A percentile compares a stretch with the other conserved stretches of the same genome.
These are phyloP conservation scores for Eupithecia exiguata DNA, from an alignment of 2,888 invertebrate species.

Conservation along the genomic window DNA sequence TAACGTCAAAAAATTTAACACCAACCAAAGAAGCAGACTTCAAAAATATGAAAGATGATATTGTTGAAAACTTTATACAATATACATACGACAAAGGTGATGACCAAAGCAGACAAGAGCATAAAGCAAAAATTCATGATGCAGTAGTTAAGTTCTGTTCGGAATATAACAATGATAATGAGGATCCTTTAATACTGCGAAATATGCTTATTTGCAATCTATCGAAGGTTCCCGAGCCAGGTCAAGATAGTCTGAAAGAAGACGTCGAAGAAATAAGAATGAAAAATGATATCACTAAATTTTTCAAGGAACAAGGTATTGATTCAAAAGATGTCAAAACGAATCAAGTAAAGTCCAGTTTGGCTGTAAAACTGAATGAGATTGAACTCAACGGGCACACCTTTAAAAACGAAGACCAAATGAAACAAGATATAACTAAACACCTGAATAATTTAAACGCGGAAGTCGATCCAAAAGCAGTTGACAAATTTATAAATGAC, in stretches of 20 bases:
- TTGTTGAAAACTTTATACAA: slow-evolving; percentile 62
- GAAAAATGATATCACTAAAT: slow-evolving; percentile 56
- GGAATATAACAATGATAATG: slow-evolving; percentile 33
- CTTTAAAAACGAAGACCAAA: slow-evolving; percentile 51
- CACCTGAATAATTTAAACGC: slow-evolving; percentile 53
- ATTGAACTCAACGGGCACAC: slow-evolving; percentile 57
- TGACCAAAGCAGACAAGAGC: slow-evolving; percentile 51
- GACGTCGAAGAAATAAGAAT: slow-evolving; percentile 64
- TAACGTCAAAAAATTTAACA: slow-evolving; percentile 45
- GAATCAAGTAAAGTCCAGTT: slow-evolving; percentile 49
- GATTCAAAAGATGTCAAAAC: slow-evolving; percentile 37
- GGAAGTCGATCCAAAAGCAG: slow-evolving; percentile 43
- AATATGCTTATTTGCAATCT: slow-evolving; percentile 67
- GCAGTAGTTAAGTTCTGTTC: slow-evolving; percentile 50
- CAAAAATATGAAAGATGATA: slow-evolving; percentile 55
- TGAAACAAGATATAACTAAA: slow-evolving; percentile 56
- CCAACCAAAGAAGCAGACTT: slow-evolving; percentile 43
- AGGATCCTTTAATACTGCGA: slow-evolving; percentile 51
- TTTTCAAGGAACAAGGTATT: slow-evolving; percentile 52
- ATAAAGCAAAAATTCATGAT: slow-evolving; percentile 56
- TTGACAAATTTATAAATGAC: slow-evolving; percentile 55
- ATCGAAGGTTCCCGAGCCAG: slow-evolving; percentile 56
- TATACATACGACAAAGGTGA: slow-evolving; percentile 55
- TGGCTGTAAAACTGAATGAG: slow-evolving; percentile 59
- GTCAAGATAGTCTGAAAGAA: slow-evolving; percentile 51